Conservation (phyloP, 2,113 vertebrate species). For the Neotoma lepida region DNA sequence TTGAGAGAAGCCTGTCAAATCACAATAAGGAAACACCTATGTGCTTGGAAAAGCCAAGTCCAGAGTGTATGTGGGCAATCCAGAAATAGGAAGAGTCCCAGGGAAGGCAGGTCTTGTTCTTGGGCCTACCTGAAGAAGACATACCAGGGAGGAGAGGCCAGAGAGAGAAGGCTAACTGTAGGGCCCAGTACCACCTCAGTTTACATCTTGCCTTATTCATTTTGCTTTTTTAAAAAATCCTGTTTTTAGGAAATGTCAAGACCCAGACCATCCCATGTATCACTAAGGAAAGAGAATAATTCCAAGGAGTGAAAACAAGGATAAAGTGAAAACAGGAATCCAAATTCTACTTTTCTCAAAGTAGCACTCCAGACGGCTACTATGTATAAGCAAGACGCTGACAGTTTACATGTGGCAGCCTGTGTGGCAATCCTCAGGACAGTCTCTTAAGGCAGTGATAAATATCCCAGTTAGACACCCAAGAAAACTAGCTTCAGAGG, state of each 20-base stretch:
- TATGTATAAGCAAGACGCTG: background rate
- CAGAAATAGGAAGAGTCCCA: background rate
- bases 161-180: background rate
- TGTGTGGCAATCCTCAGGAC: background rate
- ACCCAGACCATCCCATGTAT: background rate
- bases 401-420: background rate
- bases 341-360: slow-evolving; percentile 8
- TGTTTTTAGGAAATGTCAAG: background rate
- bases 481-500: background rate
- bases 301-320: background rate
- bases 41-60: background rate
- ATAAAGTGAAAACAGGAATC: background rate
- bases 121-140: background rate
- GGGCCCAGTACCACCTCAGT: background rate
- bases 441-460: background rate
- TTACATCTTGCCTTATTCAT: background rate
- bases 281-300: background rate
- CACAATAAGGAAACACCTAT: background rate
- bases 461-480: too few relatives aligned
- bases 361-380: background rate
- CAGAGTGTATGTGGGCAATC: background rate
- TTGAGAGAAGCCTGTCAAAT: background rate
- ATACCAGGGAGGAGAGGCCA: background rate
- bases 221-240: background rate
- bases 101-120: background rate